Conservation (phyloP, 2,888 invertebrate species). For the Polylopha cassiicola region DNA sequence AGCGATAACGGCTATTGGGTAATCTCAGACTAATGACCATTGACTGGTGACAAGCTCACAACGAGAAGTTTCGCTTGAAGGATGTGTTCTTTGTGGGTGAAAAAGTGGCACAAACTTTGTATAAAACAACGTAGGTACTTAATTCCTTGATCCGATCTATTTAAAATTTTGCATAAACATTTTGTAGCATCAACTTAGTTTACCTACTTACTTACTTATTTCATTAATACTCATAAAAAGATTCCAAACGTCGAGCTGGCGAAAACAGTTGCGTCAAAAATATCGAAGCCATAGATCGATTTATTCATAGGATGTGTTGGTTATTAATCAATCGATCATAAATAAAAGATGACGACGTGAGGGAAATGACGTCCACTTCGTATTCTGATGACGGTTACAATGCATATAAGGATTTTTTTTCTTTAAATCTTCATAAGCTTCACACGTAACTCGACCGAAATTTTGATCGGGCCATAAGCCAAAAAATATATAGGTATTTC, state of each 20-base stretch:
- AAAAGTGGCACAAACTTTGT: no score
- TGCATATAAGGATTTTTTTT: conserved; percentile 35
- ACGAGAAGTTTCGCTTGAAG: conserved; percentile 30
- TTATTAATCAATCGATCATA: conserved; percentile 68
- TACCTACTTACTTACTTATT: no score
- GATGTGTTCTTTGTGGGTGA: conserved; percentile 22
- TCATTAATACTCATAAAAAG: conserved; percentile 36
- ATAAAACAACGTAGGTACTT: no score
- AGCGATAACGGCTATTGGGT: conserved; percentile 55
- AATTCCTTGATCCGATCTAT: conserved; percentile 1
- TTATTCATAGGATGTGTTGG: conserved; percentile 67
- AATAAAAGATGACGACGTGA: conserved; percentile 63
- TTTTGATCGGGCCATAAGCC: no score
- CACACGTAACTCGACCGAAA: no score
- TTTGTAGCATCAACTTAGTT: no score
- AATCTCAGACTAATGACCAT: conserved; percentile 42
- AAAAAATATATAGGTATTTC: no score
- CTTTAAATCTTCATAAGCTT: conserved; percentile 23
- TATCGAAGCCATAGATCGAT: conserved; percentile 66
- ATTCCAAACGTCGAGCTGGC: conserved; percentile 62
- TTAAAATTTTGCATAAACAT: no score
- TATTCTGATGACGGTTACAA: conserved; percentile 58
- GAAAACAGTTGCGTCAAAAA: conserved; percentile 57
- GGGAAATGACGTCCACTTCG: conserved; percentile 50
- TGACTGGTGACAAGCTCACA: conserved; percentile 43